Conservation (phyloP, 2,888 invertebrate genomes). For the Meta bourneti region DNA sequence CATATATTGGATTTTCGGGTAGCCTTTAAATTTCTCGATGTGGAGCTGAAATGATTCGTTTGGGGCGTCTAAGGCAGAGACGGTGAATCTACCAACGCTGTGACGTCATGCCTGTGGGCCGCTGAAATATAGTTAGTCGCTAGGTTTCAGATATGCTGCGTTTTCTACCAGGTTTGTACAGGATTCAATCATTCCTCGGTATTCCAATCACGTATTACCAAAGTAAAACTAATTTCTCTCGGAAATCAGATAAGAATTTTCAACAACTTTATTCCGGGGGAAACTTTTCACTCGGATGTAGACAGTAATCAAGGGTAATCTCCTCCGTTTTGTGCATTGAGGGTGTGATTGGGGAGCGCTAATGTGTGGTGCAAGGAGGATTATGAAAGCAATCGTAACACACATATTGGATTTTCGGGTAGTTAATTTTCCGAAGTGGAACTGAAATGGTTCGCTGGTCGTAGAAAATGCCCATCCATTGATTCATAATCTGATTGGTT, state of each 20-base stretch:
- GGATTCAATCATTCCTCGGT: conserved; percentile 12
- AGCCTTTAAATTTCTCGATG: not conserved
- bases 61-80: no score
- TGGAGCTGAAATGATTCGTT: not conserved
- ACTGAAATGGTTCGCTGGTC: not conserved
- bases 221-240: conserved; percentile 53
- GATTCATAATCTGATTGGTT: no score
- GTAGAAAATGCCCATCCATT: no score
- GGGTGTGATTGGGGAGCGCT: not conserved
- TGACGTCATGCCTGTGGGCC: no score
- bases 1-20: not conserved
- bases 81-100: no score
- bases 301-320: conserved; percentile 10
- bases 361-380: not conserved
- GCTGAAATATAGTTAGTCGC: no score
- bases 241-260: conserved; percentile 49
- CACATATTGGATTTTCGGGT: not conserved
- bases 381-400: not conserved
- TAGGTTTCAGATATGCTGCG: no score
- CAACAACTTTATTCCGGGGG: conserved; percentile 2
- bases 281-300: not conserved
- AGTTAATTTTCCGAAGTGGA: not conserved
- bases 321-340: not conserved
- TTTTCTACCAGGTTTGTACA: no score
- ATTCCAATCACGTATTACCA: conserved; percentile 38